These are phyloP conservation scores for Megalonaias nervosa DNA, from an alignment of 1,140 invertebrate genomes.

Conservation along the genomic window DNA sequence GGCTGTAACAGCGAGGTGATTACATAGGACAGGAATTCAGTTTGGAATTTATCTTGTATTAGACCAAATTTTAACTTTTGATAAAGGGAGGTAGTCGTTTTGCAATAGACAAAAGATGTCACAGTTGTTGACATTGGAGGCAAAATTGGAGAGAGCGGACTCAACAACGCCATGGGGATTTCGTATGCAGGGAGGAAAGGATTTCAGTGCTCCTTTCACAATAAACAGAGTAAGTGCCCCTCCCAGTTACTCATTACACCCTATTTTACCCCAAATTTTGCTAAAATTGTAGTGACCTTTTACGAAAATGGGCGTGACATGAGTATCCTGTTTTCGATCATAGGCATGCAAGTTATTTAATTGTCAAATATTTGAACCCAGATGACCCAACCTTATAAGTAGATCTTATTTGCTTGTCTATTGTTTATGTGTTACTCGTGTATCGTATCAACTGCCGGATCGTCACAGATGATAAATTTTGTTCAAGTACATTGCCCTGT, in stretches of 20 bases:
- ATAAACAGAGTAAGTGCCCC: background rate
- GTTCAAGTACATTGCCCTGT: no score
- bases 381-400: no score
- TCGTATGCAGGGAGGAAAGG: constrained; percentile 90
- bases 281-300: no score
- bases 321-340: no score
- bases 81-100: constrained; percentile 4
- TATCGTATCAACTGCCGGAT: no score
- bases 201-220: constrained; percentile 76
- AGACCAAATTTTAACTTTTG: background rate
- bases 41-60: background rate
- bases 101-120: constrained; percentile 36
- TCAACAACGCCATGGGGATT: constrained; percentile 86
- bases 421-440: no score
- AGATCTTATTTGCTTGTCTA: no score
- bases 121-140: constrained; percentile 63
- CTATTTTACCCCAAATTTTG: background rate
- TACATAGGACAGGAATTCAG: constrained; percentile 26
- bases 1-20: background rate
- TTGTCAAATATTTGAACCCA: no score
- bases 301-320: no score
- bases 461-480: no score
- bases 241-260: background rate
- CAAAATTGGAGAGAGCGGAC: constrained; percentile 63
- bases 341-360: no score